Evolutionary conservation across 2,888 invertebrate genomes (phyloP).

Genomic region (Drosophila maculinotata): DNA sequence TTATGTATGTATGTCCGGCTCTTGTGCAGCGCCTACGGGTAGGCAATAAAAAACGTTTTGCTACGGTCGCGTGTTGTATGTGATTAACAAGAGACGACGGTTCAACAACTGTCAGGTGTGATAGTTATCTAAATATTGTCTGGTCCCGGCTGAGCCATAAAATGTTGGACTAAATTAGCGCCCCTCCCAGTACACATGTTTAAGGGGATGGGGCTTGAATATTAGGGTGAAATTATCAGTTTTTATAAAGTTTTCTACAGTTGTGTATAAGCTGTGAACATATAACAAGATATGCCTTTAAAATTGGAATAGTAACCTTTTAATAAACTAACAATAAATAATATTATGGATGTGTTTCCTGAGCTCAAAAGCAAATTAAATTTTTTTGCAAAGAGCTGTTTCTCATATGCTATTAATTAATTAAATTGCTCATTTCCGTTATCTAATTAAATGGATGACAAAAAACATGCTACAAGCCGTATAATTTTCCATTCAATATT

Average conservation of each 20-base stretch:
- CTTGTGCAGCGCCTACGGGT: neutral
- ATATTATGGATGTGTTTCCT: neutral
- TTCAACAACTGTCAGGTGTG: slow-evolving; percentile 36
- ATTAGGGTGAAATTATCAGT: no score
- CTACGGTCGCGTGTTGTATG: slow-evolving; percentile 62
- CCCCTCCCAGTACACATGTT: neutral
- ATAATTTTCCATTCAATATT: slow-evolving; percentile 50
- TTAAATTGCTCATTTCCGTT: slow-evolving; percentile 70
- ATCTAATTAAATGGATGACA: slow-evolving; percentile 59
- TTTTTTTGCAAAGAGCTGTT: neutral
- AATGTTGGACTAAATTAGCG: slow-evolving; percentile 31
- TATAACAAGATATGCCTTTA: no score
- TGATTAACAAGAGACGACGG: slow-evolving; percentile 56
- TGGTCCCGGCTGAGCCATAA: slow-evolving; percentile 33
- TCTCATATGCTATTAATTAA: slow-evolving; percentile 59
- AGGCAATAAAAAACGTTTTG: slow-evolving; percentile 3
- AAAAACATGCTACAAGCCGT: slow-evolving; percentile 11
- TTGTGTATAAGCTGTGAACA: no score
- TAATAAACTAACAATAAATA: slow-evolving; percentile 7
- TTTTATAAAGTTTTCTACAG: no score
- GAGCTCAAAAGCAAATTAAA: neutral
- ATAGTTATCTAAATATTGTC: slow-evolving; percentile 45
- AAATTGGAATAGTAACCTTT: neutral
- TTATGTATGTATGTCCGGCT: slow-evolving; percentile 13
- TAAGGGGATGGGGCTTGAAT: no score